A percentile compares a stretch with the other conserved stretches of the same genome.
phyloP scores from a whole-genome alignment of 1,140 invertebrate genomes.

The Aphelinus atriplicis region DNA sequence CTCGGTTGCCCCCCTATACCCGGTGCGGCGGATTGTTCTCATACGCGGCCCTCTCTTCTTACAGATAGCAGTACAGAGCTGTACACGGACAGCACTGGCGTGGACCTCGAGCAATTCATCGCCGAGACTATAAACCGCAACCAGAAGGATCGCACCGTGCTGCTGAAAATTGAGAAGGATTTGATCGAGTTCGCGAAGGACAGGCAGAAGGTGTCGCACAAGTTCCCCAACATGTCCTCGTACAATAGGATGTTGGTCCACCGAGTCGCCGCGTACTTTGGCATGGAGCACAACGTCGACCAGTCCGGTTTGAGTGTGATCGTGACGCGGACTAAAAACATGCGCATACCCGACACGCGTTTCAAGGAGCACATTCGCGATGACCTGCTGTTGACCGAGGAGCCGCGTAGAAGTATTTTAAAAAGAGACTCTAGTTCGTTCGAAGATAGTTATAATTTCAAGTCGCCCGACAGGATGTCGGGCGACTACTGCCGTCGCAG shows the following conservation, averaged over 20 bases:
- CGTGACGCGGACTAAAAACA: conserved; percentile 81
- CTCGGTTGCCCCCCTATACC: background rate
- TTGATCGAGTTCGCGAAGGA: conserved; percentile 85
- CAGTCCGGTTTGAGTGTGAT: conserved; percentile 85
- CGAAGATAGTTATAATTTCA: conserved; percentile 74
- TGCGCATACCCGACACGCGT: conserved; percentile 75
- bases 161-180: conserved; percentile 90
- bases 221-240: conserved; percentile 91
- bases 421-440: conserved; percentile 83
- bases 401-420: conserved; percentile 81
- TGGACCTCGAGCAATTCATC: conserved; percentile 88
- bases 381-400: conserved; percentile 71
- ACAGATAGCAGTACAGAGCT: conserved; percentile 85
- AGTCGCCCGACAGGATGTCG: conserved; percentile 71
- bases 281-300: conserved; percentile 94
- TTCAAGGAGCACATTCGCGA: conserved; percentile 74
- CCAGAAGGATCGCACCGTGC: conserved; percentile 83
- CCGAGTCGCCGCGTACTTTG: conserved; percentile 90
- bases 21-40: too few relatives aligned
- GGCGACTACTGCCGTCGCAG: conserved; percentile 77
- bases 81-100: conserved; percentile 80
- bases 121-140: conserved; percentile 91
- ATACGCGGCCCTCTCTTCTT: conserved; percentile 40
- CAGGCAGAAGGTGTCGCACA: conserved; percentile 79
- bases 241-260: conserved; percentile 96